Evolutionary conservation across 2,797 vertebrate genomes (phyloP).

Genomic region (Crocodylus rhombifer): DNA sequence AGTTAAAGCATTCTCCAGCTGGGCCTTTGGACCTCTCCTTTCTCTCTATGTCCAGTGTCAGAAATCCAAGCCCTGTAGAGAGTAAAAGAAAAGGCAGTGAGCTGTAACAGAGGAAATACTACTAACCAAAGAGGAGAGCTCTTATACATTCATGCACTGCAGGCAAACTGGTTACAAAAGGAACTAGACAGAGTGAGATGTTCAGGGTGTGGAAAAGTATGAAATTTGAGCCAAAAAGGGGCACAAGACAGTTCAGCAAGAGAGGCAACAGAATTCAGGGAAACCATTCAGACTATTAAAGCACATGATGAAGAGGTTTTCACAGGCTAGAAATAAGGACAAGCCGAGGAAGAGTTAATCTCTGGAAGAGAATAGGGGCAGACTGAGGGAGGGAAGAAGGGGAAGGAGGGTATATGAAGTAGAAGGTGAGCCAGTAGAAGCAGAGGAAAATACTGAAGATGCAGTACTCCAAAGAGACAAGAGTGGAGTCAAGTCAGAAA

Average conservation of each 20-base stretch:
- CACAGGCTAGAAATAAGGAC: not conserved
- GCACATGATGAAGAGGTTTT: not conserved
- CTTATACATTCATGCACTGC: not conserved
- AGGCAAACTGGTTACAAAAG: not conserved
- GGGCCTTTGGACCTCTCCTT: not conserved
- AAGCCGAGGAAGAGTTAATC: not conserved
- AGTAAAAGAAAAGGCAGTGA: rapidly evolving
- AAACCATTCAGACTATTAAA: not conserved
- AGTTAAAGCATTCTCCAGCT: rapidly evolving
- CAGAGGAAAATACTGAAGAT: not conserved
- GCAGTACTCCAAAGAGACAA: not conserved
- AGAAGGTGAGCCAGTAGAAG: rapidly evolving
- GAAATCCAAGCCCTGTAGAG: rapidly evolving
- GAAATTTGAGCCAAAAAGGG: not conserved
- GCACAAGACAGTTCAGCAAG: not conserved
- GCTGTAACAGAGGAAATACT: not conserved
- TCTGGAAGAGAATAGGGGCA: rapidly evolving
- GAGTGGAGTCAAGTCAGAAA: not conserved
- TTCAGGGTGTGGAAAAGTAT: not conserved
- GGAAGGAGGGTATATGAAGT: not conserved
- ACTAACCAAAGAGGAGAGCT: not conserved
- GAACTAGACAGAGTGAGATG: not conserved
- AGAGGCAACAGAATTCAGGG: not conserved
- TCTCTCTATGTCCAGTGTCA: rapidly evolving
- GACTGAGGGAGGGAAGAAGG: rapidly evolving